Evolutionary conservation across 2,888 invertebrate genomes (phyloP).

Genomic region (Melinaea marsaeus): DNA sequence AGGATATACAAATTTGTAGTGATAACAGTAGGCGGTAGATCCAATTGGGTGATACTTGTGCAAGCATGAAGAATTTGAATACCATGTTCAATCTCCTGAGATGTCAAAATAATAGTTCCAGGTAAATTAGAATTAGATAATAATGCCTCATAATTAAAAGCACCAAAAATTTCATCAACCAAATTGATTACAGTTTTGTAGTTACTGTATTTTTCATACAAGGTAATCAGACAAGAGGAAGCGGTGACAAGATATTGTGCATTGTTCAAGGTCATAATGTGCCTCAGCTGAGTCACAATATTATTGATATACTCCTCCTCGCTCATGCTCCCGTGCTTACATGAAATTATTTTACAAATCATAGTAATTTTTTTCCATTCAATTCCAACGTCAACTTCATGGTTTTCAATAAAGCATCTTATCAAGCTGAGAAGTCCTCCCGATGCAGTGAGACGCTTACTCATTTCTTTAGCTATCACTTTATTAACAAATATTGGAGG

Average conservation of each 20-base stretch:
- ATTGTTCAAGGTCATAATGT: constrained; percentile 64
- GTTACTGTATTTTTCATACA: constrained; percentile 71
- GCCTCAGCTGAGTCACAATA: constrained; percentile 72
- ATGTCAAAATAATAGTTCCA: constrained; percentile 57
- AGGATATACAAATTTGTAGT: constrained; percentile 61
- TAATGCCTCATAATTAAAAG: constrained; percentile 48
- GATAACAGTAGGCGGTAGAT: constrained; percentile 56
- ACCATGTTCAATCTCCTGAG: constrained; percentile 59
- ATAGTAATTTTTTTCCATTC: constrained; percentile 84
- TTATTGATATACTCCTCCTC: constrained; percentile 74
- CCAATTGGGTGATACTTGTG: constrained; percentile 46
- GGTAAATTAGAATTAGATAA: constrained; percentile 42
- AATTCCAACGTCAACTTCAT: constrained; percentile 73
- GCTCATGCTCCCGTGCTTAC: constrained; percentile 66
- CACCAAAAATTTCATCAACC: constrained; percentile 46
- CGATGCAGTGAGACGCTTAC: constrained; percentile 75
- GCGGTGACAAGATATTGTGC: constrained; percentile 70
- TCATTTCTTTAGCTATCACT: constrained; percentile 79
- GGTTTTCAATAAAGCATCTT: constrained; percentile 80
- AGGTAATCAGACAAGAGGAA: constrained; percentile 73
- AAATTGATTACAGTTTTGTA: constrained; percentile 53
- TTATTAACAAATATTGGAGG: constrained; percentile 81
- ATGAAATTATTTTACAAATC: constrained; percentile 80
- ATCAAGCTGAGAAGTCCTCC: constrained; percentile 82
- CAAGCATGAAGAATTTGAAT: constrained; percentile 59